Percentiles rank a stretch among this genome's conserved stretches.
Conservation (phyloP, 2,113 vertebrate species). For the Sinocyclocheilus grahami region DNA sequence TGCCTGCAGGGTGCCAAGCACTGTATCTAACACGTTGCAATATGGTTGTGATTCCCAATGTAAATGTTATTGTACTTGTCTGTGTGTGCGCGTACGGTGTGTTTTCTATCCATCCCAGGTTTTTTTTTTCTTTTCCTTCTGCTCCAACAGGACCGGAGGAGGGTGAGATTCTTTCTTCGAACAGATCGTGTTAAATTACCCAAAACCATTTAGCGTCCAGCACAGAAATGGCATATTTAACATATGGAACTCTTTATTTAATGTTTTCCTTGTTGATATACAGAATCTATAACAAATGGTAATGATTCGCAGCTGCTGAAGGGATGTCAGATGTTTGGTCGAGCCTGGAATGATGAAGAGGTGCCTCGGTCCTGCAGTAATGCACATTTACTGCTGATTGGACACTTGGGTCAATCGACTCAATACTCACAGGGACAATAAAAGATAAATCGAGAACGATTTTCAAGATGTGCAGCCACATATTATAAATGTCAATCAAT, state of each 20-base stretch:
- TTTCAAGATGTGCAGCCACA: constrained; percentile 30
- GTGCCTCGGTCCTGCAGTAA: constrained; percentile 23
- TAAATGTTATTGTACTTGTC: constrained; percentile 86
- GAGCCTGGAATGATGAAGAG: constrained; percentile 49
- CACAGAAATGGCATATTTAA: constrained; percentile 82
- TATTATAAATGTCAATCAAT: constrained; percentile 14
- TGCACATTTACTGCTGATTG: constrained; percentile 47
- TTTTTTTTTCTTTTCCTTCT: constrained; percentile 57
- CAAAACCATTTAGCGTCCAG: constrained; percentile 88
- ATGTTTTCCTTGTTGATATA: constrained; percentile 85
- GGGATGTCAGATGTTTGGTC: constrained; percentile 62
- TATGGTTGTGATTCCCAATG: constrained; percentile 78
- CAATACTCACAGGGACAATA: constrained; percentile 44
- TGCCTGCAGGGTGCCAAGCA: constrained; percentile 66
- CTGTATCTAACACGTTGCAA: constrained; percentile 66
- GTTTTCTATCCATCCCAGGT: constrained; percentile 75
- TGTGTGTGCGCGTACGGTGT: constrained; percentile 2
- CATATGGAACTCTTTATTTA: constrained; percentile 92
- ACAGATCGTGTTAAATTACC: constrained; percentile 89
- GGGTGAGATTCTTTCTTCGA: constrained; percentile 83
- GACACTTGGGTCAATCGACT: constrained; percentile 40
- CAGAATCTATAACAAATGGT: constrained; percentile 92
- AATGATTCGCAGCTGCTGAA: constrained; percentile 90
- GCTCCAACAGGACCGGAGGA: constrained; percentile 55
- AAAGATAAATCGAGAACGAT: constrained; percentile 34